Conservation (phyloP, 1,140 invertebrate genomes). For the Eumaeus atala region DNA sequence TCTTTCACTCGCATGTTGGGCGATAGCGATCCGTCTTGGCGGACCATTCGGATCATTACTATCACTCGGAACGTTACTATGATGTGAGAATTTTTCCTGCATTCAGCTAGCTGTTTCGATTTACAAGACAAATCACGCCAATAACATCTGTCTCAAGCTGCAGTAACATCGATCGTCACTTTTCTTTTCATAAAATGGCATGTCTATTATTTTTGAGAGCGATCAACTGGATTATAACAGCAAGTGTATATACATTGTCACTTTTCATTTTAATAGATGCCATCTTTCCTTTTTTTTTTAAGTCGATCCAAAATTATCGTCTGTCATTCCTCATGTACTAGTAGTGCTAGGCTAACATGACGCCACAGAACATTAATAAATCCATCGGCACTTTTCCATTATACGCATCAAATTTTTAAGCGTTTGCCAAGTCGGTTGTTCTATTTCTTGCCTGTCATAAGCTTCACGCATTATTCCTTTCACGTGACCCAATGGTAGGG, state of each 20-base stretch:
- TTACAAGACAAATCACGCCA: no score
- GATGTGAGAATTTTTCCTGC: no score
- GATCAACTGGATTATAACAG: no score
- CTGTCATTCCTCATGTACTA: background rate
- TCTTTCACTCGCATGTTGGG: no score
- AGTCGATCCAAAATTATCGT: background rate
- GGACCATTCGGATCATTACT: no score
- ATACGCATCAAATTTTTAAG: constrained; percentile 2
- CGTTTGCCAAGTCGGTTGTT: constrained; percentile 4
- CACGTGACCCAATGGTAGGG: constrained; percentile 2
- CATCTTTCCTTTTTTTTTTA: background rate
- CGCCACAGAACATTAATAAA: constrained; percentile 4
- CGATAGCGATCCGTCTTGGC: no score
- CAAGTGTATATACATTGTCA: background rate
- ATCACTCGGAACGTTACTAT: no score
- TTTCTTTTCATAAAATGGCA: no score
- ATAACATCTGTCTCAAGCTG: no score
- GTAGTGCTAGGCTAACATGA: constrained; percentile 1
- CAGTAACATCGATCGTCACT: no score
- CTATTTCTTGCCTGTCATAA: constrained; percentile 4
- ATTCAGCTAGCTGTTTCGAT: no score
- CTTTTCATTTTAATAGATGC: background rate
- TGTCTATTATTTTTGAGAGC: no score
- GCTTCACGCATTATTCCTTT: constrained; percentile 1
- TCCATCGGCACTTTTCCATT: constrained; percentile 4